phyloP scores from a whole-genome alignment of 2,888 invertebrate species.

The Drosophila meridionalis region DNA sequence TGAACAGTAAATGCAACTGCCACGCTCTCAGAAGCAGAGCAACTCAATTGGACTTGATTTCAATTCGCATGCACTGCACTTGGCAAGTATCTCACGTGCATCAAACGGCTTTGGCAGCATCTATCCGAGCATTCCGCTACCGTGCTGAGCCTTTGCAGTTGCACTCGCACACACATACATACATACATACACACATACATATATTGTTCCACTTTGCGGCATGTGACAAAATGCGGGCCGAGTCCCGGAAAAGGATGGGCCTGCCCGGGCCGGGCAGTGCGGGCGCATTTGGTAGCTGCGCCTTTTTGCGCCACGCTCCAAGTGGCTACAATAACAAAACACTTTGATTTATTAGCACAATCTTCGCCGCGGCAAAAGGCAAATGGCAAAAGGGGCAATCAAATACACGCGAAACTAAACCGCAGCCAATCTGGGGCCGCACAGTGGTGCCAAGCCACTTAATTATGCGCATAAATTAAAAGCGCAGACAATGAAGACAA shows the following conservation, averaged over 20 bases:
- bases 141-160: slow-evolving; percentile 5
- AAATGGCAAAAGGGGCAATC: slow-evolving; percentile 51
- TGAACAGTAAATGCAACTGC: slow-evolving; percentile 21
- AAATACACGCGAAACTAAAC: slow-evolving; percentile 60
- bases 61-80: slow-evolving; percentile 29
- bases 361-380: slow-evolving; percentile 54
- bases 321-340: slow-evolving; percentile 62
- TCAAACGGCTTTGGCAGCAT: slow-evolving; percentile 22
- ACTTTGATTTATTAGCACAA: slow-evolving; percentile 66
- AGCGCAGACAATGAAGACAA: neutral
- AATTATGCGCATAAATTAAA: slow-evolving; percentile 3
- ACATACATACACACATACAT: neutral
- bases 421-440: slow-evolving; percentile 55
- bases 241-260: neutral
- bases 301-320: slow-evolving; percentile 36
- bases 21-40: slow-evolving; percentile 18
- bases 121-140: slow-evolving; percentile 7
- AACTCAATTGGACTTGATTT: slow-evolving; percentile 45
- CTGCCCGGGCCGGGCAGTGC: neutral
- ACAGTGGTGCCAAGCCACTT: slow-evolving; percentile 35
- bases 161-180: slow-evolving; percentile 27
- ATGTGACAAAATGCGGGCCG: slow-evolving; percentile 17
- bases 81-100: slow-evolving; percentile 16
- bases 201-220: slow-evolving; percentile 40
- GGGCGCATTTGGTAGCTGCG: neutral